Base-by-base conservation (phyloP, 2,888 invertebrate species). In the Lamproptera curius region DNA sequence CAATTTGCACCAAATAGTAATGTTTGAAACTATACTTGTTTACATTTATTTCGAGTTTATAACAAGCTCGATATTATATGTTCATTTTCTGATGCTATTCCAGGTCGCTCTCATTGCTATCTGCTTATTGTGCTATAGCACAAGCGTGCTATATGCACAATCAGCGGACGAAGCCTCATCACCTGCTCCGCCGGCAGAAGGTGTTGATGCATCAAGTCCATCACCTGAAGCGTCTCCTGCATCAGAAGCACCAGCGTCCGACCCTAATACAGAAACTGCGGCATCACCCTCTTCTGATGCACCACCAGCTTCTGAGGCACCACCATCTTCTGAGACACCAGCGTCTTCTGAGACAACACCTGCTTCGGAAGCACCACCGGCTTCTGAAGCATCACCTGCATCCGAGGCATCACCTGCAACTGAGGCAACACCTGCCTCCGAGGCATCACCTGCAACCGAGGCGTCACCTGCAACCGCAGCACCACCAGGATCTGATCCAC, bases 71-170 rank as follows among this genome's bases (percentile, higher is more conserved):
- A 23, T 23, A 23, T 23, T n/a, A n/a, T n/a, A n/a, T n/a, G n/a
- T n/a, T n/a, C n/a, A 17, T 5, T n/a, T 28, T 20, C 8, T 1
- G 16, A 8, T 11, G 31, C 20, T n/a, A 13, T 46, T 46, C 16
- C 40, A 46, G 46, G n/a, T 37, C 3, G 9, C 31, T 23, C 8
- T 20, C 4, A 8, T 37, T 4, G 8, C 17, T 2, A 15, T 42
- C 39, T 23, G 16, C 20, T 13, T 31, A n/a, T n/a, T 41, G 15
- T 41, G 41, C 20, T 9, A 42, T 10, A 23, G 46, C 3, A 16
- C 36, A 20, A 8, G 14, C 8, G 15, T 37, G 13, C 31, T 37
- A 11, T 17, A 33, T 1, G 42, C 42, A 10, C 46, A 47, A 42
- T 16, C 15, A 2, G 5, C 13, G 13, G 26, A 36, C 14, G 5